phyloP scores from a whole-genome alignment of 2,113 vertebrate genomes.

The Grammomys dolichurus region DNA sequence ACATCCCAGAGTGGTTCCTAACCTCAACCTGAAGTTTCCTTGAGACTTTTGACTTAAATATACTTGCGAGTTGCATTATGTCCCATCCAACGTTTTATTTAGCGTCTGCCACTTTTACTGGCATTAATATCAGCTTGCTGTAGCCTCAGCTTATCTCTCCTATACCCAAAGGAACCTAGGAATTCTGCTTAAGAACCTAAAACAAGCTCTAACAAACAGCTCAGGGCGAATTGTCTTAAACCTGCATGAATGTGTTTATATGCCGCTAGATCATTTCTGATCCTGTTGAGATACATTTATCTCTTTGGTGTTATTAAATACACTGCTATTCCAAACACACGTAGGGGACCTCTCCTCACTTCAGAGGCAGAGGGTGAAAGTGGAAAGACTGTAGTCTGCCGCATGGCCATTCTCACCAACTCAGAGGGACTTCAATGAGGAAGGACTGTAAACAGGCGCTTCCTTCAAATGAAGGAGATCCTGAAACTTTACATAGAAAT shows the following conservation, averaged over 20 bases:
- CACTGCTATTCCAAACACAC: not conserved
- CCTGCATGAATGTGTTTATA: not conserved
- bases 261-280: constrained; percentile 15
- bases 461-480: constrained; percentile 41
- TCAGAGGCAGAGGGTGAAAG: not conserved
- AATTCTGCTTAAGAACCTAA: constrained; percentile 26
- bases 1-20: not conserved
- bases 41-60: constrained; percentile 11
- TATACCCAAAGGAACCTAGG: not conserved
- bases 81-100: not conserved
- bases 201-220: not conserved
- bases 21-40: not conserved
- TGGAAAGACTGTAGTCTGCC: not conserved
- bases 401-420: not conserved
- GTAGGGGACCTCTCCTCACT: not conserved
- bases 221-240: constrained; percentile 22
- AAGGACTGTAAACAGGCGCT: not conserved
- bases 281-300: not conserved
- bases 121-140: not conserved
- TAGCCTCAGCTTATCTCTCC: not conserved
- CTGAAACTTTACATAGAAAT: not conserved
- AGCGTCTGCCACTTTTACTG: not conserved
- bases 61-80: not conserved
- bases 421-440: not conserved
- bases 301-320: constrained; percentile 30